Conservation (phyloP, 1,140 invertebrate species). For the Conus betulinus region DNA sequence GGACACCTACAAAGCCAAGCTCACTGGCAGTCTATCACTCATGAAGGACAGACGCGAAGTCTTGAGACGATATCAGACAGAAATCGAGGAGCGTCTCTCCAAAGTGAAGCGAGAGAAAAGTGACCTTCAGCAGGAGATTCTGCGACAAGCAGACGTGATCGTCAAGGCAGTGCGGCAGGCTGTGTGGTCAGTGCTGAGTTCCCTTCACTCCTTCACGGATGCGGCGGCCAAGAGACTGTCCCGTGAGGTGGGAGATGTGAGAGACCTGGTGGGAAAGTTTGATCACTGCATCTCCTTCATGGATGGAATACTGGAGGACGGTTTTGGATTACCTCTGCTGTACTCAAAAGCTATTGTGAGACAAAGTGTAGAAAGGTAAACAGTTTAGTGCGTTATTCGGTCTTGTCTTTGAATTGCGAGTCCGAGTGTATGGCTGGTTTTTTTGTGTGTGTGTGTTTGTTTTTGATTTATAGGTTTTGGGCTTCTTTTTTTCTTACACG, state of each 20-base stretch:
- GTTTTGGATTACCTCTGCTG: slow-evolving; percentile 84
- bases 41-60: slow-evolving; percentile 44
- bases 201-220: slow-evolving; percentile 49
- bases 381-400: too few species aligned
- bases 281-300: slow-evolving; percentile 92
- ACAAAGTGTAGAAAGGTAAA: slow-evolving; percentile 47
- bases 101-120: slow-evolving; percentile 47
- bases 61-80: slow-evolving; percentile 29
- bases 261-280: slow-evolving; percentile 52
- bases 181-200: slow-evolving; percentile 45
- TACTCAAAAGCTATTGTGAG: slow-evolving; percentile 48
- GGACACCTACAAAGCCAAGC: slow-evolving; percentile 81
- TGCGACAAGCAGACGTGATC: slow-evolving; percentile 44
- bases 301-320: slow-evolving; percentile 84
- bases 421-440: too few species aligned
- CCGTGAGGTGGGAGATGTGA: slow-evolving; percentile 81
- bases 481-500: too few species aligned
- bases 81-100: slow-evolving; percentile 46
- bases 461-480: too few species aligned
- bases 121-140: slow-evolving; percentile 43
- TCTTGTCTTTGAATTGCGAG: too few species aligned
- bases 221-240: slow-evolving; percentile 77
- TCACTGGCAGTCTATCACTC: slow-evolving; percentile 44
- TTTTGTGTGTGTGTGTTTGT: too few species aligned
- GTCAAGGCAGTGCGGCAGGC: slow-evolving; percentile 43